Evolutionary conservation across 30 jellyfish, hydroid and myxozoan genomes (phyloP).

Genomic region (Pelagia noctiluca): DNA sequence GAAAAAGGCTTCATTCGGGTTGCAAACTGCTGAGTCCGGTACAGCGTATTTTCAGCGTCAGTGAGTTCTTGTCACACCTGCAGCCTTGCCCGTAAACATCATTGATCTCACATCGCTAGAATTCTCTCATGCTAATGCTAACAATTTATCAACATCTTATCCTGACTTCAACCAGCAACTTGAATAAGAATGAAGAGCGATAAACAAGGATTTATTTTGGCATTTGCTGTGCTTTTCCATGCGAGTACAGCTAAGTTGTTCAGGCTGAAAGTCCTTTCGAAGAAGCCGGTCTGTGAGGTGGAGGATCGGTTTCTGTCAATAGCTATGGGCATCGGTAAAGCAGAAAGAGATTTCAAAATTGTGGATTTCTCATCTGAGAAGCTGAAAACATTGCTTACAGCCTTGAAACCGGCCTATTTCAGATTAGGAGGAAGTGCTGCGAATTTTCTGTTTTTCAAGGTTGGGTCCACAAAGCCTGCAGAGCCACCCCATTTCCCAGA

Average conservation of each 20-base stretch:
- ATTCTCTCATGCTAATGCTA: too few species aligned
- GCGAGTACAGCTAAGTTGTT: slow-evolving; percentile 29
- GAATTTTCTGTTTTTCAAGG: slow-evolving; percentile 71
- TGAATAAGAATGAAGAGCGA: too few species aligned
- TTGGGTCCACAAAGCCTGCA: slow-evolving; percentile 57
- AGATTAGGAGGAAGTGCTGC: slow-evolving; percentile 90
- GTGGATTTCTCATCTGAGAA: slow-evolving; percentile 59
- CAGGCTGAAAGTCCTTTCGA: slow-evolving; percentile 28
- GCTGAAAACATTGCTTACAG: slow-evolving; percentile 63
- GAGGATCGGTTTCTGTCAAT: slow-evolving; percentile 78
- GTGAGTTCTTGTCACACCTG: too few species aligned
- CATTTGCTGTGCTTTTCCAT: too few species aligned
- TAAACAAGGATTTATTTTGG: too few species aligned
- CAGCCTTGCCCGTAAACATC: too few species aligned
- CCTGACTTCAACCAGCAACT: too few species aligned
- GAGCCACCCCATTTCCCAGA: slow-evolving; percentile 40
- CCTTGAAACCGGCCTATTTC: slow-evolving; percentile 82
- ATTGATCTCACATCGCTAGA: too few species aligned
- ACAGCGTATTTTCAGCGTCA: too few species aligned
- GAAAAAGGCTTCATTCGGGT: too few species aligned
- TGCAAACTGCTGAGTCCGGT: too few species aligned
- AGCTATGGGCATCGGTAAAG: slow-evolving; percentile 64
- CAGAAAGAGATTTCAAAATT: slow-evolving; percentile 36
- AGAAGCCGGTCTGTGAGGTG: slow-evolving; percentile 63
- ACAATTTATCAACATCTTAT: too few species aligned